Conservation (phyloP, 2,113 vertebrate species). For the Laterallus jamaicensis region DNA sequence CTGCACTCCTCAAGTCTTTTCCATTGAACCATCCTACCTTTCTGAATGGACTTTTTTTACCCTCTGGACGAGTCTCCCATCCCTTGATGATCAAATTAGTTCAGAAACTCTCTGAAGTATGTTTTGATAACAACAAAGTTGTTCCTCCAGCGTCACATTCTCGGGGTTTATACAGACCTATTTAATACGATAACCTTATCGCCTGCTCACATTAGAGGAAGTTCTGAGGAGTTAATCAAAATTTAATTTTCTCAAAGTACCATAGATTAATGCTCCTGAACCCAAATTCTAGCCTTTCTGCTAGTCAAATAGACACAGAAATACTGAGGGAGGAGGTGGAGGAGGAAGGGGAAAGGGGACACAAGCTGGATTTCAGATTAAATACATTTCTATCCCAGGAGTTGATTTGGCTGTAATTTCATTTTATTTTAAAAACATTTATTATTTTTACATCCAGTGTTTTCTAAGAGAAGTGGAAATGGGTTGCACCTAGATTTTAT, state of each 20-base stretch:
- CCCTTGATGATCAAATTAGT: not conserved
- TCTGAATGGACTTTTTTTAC: not conserved
- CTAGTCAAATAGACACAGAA: not conserved
- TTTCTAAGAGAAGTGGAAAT: not conserved
- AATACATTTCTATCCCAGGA: not conserved
- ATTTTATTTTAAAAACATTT: not conserved
- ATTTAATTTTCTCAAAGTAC: constrained; percentile 31
- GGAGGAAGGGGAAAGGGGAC: not conserved
- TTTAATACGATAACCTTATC: not conserved
- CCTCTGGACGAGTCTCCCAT: not conserved
- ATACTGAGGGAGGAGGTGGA: not conserved
- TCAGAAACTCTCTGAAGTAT: not conserved
- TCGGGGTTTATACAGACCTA: not conserved
- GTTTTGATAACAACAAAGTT: not conserved
- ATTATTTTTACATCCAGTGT: not conserved
- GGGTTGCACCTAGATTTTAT: not conserved
- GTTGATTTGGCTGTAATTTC: not conserved
- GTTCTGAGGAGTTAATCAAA: constrained; percentile 28
- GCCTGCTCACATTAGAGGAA: not conserved
- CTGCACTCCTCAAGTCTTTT: not conserved
- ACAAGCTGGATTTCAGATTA: not conserved
- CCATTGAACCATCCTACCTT: not conserved
- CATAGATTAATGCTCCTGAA: constrained; percentile 29
- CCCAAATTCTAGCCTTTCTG: constrained; percentile 6
- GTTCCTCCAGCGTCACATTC: not conserved